phyloP scores from a whole-genome alignment of 2,888 invertebrate species.

The Steinernema scapterisci region DNA sequence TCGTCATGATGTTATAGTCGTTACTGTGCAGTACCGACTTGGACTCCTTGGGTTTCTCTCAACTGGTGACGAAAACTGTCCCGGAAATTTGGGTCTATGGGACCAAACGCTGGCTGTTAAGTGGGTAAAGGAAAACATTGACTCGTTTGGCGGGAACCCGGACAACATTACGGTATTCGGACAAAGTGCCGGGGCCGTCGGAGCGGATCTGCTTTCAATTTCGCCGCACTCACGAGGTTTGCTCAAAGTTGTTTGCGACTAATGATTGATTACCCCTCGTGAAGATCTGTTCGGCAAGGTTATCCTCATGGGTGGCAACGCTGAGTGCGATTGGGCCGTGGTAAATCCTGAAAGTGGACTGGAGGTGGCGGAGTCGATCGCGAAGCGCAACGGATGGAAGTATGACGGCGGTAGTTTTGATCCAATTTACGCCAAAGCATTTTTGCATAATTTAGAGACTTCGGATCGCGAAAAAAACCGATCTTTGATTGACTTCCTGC shows the following conservation, averaged over 20 bases:
- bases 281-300: slow-evolving; percentile 42
- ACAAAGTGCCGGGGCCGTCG: slow-evolving; percentile 56
- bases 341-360: slow-evolving; percentile 36
- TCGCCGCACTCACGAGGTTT: slow-evolving; percentile 53
- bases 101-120: slow-evolving; percentile 57
- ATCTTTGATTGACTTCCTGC: slow-evolving; percentile 33
- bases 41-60: slow-evolving; percentile 62
- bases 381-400: slow-evolving; percentile 38
- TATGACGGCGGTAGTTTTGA: neutral
- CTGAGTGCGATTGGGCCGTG: slow-evolving; percentile 44
- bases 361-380: slow-evolving; percentile 38
- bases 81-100: slow-evolving; percentile 62
- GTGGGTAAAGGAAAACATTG: slow-evolving; percentile 57
- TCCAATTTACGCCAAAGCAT: neutral
- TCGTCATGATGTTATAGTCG: slow-evolving; percentile 53
- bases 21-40: slow-evolving; percentile 56
- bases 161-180: slow-evolving; percentile 53
- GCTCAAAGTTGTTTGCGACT: neutral
- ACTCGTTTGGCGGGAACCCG: slow-evolving; percentile 55
- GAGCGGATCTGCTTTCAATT: slow-evolving; percentile 51
- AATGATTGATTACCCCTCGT: neutral
- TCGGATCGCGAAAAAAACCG: neutral
- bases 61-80: slow-evolving; percentile 54
- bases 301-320: slow-evolving; percentile 47
- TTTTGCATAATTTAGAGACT: neutral